Evolutionary conservation across 2,888 invertebrate species (phyloP).

Genomic region (Acleris sparsana): DNA sequence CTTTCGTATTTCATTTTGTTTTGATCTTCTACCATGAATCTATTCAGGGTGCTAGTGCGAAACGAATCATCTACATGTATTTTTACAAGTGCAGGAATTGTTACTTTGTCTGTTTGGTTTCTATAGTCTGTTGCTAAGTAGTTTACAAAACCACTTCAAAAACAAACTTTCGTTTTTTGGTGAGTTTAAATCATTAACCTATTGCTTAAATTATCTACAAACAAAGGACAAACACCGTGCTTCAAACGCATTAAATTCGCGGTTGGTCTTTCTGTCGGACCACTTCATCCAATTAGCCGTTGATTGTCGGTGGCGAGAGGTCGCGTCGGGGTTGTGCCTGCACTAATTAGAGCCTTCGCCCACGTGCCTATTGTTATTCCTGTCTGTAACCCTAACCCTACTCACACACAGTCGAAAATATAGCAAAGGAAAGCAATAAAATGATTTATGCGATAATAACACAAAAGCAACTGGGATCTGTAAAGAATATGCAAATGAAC

Average conservation of each 20-base stretch:
- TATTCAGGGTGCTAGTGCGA: slow-evolving; percentile 21
- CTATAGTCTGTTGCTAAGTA: too few relatives aligned
- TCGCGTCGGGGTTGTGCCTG: slow-evolving; percentile 74
- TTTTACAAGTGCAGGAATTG: too few relatives aligned
- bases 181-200: too few relatives aligned
- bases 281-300: slow-evolving; percentile 77
- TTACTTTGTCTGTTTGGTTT: too few relatives aligned
- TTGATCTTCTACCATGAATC: slow-evolving; percentile 32
- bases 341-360: slow-evolving; percentile 75
- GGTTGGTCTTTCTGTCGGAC: slow-evolving; percentile 59
- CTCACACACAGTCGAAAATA: slow-evolving; percentile 40
- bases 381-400: slow-evolving; percentile 44
- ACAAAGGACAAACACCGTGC: slow-evolving; percentile 5
- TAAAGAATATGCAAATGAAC: slow-evolving; percentile 55
- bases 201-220: too few relatives aligned
- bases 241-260: slow-evolving; percentile 56
- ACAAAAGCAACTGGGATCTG: slow-evolving; percentile 36
- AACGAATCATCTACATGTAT: not conserved
- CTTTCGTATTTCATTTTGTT: slow-evolving; percentile 33
- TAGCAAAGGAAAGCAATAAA: slow-evolving; percentile 7
- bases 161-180: too few relatives aligned
- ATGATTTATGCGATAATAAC: slow-evolving; percentile 41
- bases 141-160: too few relatives aligned
- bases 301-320: slow-evolving; percentile 76
- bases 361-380: slow-evolving; percentile 60